Evolutionary conservation across 2,888 invertebrate species (phyloP), one percentile per base, ranked within the genome.

Genomic region (Pyrocoelia pectoralis): DNA sequence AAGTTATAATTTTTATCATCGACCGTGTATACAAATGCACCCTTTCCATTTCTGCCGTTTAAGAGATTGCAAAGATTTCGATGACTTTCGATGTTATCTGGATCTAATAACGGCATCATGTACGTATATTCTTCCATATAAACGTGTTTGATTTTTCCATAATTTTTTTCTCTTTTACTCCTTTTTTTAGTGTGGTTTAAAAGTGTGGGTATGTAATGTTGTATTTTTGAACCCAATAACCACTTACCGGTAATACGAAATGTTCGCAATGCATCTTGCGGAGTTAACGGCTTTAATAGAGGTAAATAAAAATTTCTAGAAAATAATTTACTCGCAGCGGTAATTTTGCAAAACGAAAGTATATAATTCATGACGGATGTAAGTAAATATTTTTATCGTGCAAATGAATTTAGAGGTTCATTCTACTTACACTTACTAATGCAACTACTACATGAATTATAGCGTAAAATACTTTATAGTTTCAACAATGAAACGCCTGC

Each of bases 251-350:
- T 93, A 73, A 93, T 91, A 72, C 90, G 86, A 80, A 93, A 91
- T 77, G 91, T 91, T 67, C 92, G 85, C 76, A 90, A 88, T 0
- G 93, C 93, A 74, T 93, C 93, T 14, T 91, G 91, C 10, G 93
- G 92, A 46, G 92, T 92, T 67, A 92, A 89, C 1, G 93, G 93
- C 54, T 92, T 91, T 58, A 93, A 84, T 46, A 94, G 83, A 15
- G 94, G 93, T 76, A 93, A 90, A 79, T 93, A 93, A 81, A 93
- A 92, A 52, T 92, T 91, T 77, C 92, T 89, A 29, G 91, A 92
- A 75, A 93, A 86, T 74, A 91, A 91, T 72, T 90, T 86, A 81
- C 92, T 91, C 77, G 89, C 89, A 70, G 92, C 92, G 63, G 93
- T 93, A 72, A 93, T 93, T 81, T 92, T 89, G 82, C 93, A 93